These are phyloP conservation scores for Gnathochromis pfefferi DNA, from an alignment of 2,113 vertebrate genomes.

Conservation along the genomic window DNA sequence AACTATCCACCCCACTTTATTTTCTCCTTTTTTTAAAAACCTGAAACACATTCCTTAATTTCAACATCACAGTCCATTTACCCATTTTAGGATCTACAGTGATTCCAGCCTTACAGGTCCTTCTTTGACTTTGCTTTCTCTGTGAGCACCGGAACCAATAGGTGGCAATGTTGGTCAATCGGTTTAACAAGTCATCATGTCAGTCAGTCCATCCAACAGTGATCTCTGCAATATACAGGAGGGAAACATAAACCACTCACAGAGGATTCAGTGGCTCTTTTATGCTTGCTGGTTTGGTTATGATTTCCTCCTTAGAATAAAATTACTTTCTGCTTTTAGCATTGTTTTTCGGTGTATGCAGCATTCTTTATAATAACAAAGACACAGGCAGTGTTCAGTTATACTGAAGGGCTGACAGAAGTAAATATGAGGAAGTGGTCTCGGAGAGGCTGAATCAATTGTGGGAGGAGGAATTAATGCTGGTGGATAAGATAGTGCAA, in stretches of 20 bases:
- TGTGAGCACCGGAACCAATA: slow-evolving; percentile 7
- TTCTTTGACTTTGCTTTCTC: neutral
- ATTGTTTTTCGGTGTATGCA: neutral
- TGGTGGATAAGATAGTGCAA: slow-evolving; percentile 18
- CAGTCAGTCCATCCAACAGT: neutral
- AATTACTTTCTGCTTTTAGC: neutral
- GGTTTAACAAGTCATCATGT: neutral
- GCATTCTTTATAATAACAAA: neutral
- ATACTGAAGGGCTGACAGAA: neutral
- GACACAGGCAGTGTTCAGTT: neutral
- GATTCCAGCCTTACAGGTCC: neutral
- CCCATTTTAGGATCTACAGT: neutral
- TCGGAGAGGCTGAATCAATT: neutral
- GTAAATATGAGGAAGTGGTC: neutral
- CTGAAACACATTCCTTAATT: neutral
- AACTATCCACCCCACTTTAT: neutral
- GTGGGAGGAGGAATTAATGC: slow-evolving; percentile 44
- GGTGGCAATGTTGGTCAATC: slow-evolving; percentile 25
- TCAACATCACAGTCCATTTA: neutral
- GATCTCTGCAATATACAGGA: neutral
- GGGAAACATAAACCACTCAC: neutral
- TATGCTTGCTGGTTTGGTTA: neutral
- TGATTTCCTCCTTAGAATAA: neutral
- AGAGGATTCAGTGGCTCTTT: neutral
- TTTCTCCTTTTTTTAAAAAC: neutral